Base-by-base conservation (phyloP, 2,888 invertebrate genomes). In the Harpalus rufipes region DNA sequence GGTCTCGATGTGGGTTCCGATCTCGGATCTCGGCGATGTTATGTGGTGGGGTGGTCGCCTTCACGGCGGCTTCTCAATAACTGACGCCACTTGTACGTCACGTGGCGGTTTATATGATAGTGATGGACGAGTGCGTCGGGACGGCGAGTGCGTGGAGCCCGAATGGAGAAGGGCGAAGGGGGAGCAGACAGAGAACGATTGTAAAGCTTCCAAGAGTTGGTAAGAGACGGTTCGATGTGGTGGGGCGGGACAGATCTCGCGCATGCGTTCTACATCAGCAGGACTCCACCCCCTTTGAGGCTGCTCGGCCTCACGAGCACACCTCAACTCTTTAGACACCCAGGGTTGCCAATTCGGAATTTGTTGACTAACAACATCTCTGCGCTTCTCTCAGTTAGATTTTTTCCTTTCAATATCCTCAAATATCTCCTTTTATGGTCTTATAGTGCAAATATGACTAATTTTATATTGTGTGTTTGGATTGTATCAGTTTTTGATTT, bases 131-230 rank as follows among this genome's bases (percentile, higher is more conserved):
- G 87, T 88, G 88, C 88, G 90, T 89, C 90, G 89, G 89, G 90
- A 90, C 90, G 90, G 88, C 89, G 88, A 89, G 88, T 89, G 89
- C 89, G 63, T 63, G 89, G 89, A 90, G 90, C 91, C 90, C 91
- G 91, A 91, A 92, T 92, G 93, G 92, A 92, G 92, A 92, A 93
- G 92, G 92, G 93, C 92, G 92, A 92, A 91, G 85, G 86, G 86
- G 87, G 92, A 91, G 76, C 8, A 84, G 89, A 88, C 83, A 89
- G 88, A 89, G 90, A 90, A 89, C 90, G 90, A 90, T 90, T 85
- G 74, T 81, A 86, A 86, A 86, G 87, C 87, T 86, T 86, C 18
- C 80, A 74, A 5, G 51, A 82, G 84, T 74, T 84, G 83, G 86
- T 83, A 84, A 74, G 81, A 86, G 85, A 85, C 80, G 78, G 72